Base-by-base conservation (phyloP, 1,140 invertebrate genomes). In the Nebria ingens region DNA sequence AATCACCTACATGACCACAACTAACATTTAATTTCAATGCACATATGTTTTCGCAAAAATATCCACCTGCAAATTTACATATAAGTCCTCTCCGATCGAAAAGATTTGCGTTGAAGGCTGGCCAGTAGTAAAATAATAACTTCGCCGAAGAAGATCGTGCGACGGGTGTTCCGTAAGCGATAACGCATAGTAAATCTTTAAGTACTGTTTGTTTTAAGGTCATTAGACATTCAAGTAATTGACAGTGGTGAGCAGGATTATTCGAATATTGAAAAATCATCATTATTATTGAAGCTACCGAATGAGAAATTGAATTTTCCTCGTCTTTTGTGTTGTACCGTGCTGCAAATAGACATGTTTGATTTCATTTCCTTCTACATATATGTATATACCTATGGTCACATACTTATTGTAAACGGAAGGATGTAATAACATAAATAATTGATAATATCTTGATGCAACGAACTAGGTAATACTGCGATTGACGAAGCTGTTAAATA, bases 111-210 rank as follows among this genome's bases (percentile, higher is more conserved):
- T 97, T 96, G 61, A 98, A 89, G 1, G 94, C 87, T n/a, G 97
- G 97, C 95, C 97, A 99, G 70, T 99, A 99, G 73, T 97, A 94
- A 72, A 99, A 98, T 15, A 99, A 78, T 20, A 99, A 77, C 75
- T 98, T 97, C 40, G 93, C 92, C 15, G 97, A 96, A 1, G 93
- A 91, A 50, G 90, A 82, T 56, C 93, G 75, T 0, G 95, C 90
- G 51, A 86, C 84, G 54, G 90, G 85, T 1, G 96, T 96, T 12
- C 97, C 97, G 71, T 98, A 95, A 11, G 96, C 96, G 60, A 99
- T 91, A 12, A 98, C 93, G 68, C 90, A 92, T 4, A 99, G 75
- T 20, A 99, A 79, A 73, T 99, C 96, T 72, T 93, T 89, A 2
- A 93, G 83, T 13, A 96, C 82, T 62, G 87, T 85, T 59, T 83